phyloP scores from a whole-genome alignment of 53 echinoderm and acorn worm species.

The Zoroaster sp. region DNA sequence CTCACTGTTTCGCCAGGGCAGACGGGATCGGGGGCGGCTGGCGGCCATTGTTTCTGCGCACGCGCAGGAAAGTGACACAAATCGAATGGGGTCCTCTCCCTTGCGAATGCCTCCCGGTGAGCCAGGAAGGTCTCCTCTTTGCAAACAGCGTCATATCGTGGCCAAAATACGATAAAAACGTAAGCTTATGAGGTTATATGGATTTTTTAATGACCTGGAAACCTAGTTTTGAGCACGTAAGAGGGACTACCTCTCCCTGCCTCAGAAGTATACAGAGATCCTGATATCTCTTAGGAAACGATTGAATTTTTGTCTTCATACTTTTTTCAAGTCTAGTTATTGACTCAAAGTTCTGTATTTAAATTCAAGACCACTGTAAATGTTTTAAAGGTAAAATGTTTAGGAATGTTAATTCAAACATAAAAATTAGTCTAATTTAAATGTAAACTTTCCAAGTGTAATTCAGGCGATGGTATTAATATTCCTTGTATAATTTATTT shows the following conservation, averaged over 20 bases:
- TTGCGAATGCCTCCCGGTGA: background rate
- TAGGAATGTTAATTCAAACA: no score
- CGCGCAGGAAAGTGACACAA: background rate
- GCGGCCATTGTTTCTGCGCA: conserved; percentile 23
- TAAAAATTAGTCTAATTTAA: no score
- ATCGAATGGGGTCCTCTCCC: background rate
- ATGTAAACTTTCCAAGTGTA: no score
- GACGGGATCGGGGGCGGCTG: background rate
- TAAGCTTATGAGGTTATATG: background rate
- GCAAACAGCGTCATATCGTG: background rate
- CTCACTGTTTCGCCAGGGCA: background rate
- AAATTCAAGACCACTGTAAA: background rate
- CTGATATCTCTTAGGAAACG: background rate
- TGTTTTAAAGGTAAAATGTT: background rate
- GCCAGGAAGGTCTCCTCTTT: background rate
- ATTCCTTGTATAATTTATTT: no score
- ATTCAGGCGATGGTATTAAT: no score
- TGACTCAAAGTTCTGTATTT: background rate
- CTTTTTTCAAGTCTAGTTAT: background rate
- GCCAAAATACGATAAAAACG: conserved; percentile 28
- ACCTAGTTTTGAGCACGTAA: conserved; percentile 31
- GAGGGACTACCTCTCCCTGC: background rate
- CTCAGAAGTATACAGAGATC: background rate
- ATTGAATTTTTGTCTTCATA: background rate
- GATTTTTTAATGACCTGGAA: conserved; percentile 17